Evolutionary conservation across 2,113 vertebrate genomes (phyloP).

Genomic region (Nerophis ophidion): DNA sequence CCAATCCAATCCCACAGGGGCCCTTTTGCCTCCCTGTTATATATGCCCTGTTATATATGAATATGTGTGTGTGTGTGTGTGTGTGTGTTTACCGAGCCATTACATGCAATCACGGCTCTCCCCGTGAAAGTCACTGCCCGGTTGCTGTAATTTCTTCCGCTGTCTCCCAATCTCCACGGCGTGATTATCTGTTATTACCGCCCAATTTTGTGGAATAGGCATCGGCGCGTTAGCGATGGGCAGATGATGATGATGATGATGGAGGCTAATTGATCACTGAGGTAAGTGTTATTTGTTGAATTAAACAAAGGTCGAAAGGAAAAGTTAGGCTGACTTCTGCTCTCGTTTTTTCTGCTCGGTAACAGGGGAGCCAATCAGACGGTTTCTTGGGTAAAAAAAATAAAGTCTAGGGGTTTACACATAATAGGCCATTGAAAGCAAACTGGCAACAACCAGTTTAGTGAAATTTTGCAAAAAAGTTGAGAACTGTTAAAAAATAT

Average conservation of each 20-base stretch:
- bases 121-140: constrained; percentile 27
- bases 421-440: background rate
- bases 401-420: background rate
- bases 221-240: constrained; percentile 4
- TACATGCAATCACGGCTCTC: constrained; percentile 44
- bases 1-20: background rate
- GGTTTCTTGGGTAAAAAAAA: background rate
- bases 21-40: background rate
- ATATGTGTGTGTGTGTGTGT: too few relatives aligned
- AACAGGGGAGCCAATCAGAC: background rate
- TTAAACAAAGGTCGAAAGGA: background rate
- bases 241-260: constrained; percentile 9
- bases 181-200: constrained; percentile 47
- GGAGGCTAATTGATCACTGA: constrained; percentile 15
- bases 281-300: constrained; percentile 24
- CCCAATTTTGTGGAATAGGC: constrained; percentile 18
- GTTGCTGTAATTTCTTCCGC: constrained; percentile 26
- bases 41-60: background rate
- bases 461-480: too few relatives aligned
- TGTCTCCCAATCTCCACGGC: background rate
- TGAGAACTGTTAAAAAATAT: too few relatives aligned
- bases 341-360: background rate
- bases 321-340: too few relatives aligned
- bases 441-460: background rate
- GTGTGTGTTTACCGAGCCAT: constrained; percentile 24